phyloP scores from a whole-genome alignment of 1,140 invertebrate species.

The Laupala kohalensis region DNA sequence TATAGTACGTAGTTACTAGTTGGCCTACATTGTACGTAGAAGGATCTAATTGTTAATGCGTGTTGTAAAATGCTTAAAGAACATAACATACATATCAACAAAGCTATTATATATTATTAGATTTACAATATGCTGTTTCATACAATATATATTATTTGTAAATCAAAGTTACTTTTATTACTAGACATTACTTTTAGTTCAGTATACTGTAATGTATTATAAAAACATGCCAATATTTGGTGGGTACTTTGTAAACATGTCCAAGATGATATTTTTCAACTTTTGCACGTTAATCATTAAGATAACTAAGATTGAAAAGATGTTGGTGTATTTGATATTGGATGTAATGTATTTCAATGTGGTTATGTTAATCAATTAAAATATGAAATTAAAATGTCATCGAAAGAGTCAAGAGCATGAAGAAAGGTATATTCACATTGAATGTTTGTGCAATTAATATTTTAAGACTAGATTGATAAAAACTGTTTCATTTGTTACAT shows the following conservation, averaged over 20 bases:
- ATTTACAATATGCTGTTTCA: background rate
- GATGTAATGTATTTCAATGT: background rate
- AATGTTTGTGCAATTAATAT: background rate
- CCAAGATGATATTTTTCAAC: background rate
- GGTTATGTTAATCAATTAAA: background rate
- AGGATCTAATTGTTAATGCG: background rate
- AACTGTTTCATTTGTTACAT: background rate
- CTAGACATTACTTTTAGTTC: background rate
- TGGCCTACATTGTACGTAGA: background rate
- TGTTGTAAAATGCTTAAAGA: background rate
- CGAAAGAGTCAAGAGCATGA: background rate
- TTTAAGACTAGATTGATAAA: background rate
- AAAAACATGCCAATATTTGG: background rate
- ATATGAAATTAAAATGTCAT: background rate
- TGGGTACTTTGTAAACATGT: background rate
- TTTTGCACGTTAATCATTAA: background rate
- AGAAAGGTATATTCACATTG: background rate
- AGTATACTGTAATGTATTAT: background rate
- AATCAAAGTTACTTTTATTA: background rate
- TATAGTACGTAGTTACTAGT: background rate
- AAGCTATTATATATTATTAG: background rate
- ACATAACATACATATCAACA: background rate
- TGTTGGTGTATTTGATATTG: background rate
- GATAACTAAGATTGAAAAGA: background rate
- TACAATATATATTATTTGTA: background rate